Evolutionary conservation across 2,888 invertebrate species (phyloP).

Genomic region (Spicauda simplicius): DNA sequence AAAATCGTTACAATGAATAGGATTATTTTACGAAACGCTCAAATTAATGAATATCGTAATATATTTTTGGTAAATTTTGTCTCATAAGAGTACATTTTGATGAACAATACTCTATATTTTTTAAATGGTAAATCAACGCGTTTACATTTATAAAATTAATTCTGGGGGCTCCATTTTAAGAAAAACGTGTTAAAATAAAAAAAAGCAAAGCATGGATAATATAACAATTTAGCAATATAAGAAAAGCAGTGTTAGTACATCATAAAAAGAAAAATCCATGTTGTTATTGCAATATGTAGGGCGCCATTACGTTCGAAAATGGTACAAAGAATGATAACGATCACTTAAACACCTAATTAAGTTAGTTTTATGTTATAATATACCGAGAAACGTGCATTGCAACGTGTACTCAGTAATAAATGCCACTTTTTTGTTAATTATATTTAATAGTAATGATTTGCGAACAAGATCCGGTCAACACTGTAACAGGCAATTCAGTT

Average conservation of each 20-base stretch:
- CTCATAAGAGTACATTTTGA: too few species aligned
- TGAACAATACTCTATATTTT: too few species aligned
- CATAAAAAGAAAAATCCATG: neutral
- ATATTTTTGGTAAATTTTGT: too few species aligned
- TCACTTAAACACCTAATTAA: slow-evolving; percentile 12
- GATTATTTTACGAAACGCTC: too few species aligned
- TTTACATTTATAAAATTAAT: too few species aligned
- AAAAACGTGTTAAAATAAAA: too few species aligned
- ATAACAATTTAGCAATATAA: neutral
- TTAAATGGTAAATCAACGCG: too few species aligned
- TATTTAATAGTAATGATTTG: slow-evolving; percentile 18
- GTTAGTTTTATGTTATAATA: slow-evolving; percentile 7
- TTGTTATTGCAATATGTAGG: slow-evolving; percentile 10
- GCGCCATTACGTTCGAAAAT: neutral
- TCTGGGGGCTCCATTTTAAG: too few species aligned
- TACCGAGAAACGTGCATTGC: neutral
- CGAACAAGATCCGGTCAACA: slow-evolving; percentile 24
- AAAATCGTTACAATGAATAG: too few species aligned
- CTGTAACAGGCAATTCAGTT: slow-evolving; percentile 19
- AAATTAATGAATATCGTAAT: too few species aligned
- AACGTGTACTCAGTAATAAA: slow-evolving; percentile 6
- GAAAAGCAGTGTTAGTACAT: neutral
- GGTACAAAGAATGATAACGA: slow-evolving; percentile 12
- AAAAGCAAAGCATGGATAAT: neutral
- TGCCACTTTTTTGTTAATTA: slow-evolving; percentile 25